Evolutionary conservation across 2,888 invertebrate genomes (phyloP).

Genomic region (Linnaemya tessellans): DNA sequence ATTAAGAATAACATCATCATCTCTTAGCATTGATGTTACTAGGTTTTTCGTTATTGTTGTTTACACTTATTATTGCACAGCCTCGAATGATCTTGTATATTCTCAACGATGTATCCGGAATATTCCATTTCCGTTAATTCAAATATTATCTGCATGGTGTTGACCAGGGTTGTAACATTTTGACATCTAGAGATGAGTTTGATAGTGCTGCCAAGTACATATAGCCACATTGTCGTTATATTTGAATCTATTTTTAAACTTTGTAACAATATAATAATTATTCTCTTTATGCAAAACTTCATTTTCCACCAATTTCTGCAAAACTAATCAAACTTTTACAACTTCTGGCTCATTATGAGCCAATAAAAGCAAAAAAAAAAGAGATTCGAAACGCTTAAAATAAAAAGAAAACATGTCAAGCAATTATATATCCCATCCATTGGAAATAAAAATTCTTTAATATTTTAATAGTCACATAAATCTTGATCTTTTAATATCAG

Average conservation of each 20-base stretch:
- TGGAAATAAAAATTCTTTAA: conserved; percentile 38
- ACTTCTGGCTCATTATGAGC: conserved; percentile 6
- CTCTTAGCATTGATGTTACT: too few relatives aligned
- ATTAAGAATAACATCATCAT: too few relatives aligned
- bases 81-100: too few relatives aligned
- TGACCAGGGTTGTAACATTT: too few relatives aligned
- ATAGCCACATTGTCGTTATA: too few relatives aligned
- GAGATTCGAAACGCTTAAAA: conserved; percentile 23
- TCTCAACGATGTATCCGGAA: too few relatives aligned
- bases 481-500: neutral
- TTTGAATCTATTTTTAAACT: neutral
- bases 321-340: conserved; percentile 40
- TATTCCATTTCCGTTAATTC: too few relatives aligned
- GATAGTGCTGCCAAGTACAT: too few relatives aligned
- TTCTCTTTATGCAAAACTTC: neutral
- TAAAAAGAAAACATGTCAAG: conserved; percentile 10
- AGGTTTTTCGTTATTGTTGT: too few relatives aligned
- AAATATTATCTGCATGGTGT: too few relatives aligned
- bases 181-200: too few relatives aligned
- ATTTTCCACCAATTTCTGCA: neutral
- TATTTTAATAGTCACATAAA: conserved; percentile 40
- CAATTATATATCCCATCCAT: conserved; percentile 9
- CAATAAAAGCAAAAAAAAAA: conserved; percentile 20
- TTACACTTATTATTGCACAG: too few relatives aligned
- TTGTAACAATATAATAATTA: neutral